A percentile compares a stretch with the other conserved stretches of the same genome.
These are phyloP conservation scores for Marmota monax DNA, from an alignment of 2,113 vertebrate species.

Conservation along the genomic window DNA sequence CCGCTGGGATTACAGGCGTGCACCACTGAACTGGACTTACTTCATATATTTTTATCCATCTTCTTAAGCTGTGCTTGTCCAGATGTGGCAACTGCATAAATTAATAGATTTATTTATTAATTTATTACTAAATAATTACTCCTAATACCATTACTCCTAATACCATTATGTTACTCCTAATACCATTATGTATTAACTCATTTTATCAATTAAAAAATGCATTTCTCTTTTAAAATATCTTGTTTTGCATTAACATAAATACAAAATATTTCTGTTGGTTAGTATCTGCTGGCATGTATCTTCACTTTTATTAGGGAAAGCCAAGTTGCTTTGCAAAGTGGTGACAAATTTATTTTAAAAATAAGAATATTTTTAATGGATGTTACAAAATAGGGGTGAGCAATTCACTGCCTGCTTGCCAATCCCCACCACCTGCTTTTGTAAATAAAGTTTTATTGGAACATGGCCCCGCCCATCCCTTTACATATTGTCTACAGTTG, in stretches of 20 bases:
- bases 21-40: no score
- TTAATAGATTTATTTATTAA: no score
- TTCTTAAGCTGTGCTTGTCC: neutral
- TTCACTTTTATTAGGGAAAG: neutral
- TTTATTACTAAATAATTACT: neutral
- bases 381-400: neutral
- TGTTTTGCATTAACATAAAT: neutral
- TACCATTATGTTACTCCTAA: neutral
- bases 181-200: neutral
- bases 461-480: neutral
- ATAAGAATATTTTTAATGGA: neutral
- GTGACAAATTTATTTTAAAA: no score
- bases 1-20: no score
- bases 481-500: neutral
- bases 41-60: neutral
- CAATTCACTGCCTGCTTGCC: neutral
- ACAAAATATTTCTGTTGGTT: neutral
- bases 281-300: neutral
- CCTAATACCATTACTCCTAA: neutral
- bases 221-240: constrained; percentile 26
- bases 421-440: neutral
- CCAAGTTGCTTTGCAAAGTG: no score
- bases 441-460: constrained; percentile 42
- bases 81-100: neutral
- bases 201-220: neutral